Evolutionary conservation across 2,113 vertebrate species (phyloP).

Genomic region (Plecturocebus donacophilus): DNA sequence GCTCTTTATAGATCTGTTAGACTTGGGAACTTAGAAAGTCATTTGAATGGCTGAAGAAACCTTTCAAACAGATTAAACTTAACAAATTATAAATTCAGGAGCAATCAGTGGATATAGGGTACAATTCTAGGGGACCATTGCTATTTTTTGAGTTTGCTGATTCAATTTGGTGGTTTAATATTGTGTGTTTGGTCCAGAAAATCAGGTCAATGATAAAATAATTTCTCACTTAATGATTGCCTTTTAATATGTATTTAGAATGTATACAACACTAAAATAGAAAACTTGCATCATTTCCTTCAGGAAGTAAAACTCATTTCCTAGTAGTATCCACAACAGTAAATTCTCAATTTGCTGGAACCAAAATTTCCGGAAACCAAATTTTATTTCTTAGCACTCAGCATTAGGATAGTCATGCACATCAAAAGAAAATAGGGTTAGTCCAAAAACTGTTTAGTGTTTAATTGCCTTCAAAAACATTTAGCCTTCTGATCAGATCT

Average conservation of each 20-base stretch:
- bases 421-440: not conserved
- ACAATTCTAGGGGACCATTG: not conserved
- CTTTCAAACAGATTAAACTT: slow-evolving; percentile 59
- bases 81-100: not conserved
- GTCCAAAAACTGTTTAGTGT: not conserved
- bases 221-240: not conserved
- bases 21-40: slow-evolving; percentile 24
- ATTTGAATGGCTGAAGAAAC: not conserved
- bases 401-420: not conserved
- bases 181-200: slow-evolving; percentile 33
- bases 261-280: not conserved
- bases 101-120: not conserved
- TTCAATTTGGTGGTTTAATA: slow-evolving; percentile 11
- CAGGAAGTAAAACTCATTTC: not conserved
- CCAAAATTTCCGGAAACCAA: not conserved
- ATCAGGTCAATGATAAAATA: slow-evolving; percentile 21
- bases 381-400: not conserved
- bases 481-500: not conserved
- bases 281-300: not conserved
- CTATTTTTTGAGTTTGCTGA: slow-evolving; percentile 37
- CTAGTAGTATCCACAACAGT: not conserved
- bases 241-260: not conserved
- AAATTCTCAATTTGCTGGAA: not conserved
- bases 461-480: not conserved
- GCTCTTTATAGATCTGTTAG: slow-evolving; percentile 23